Percentiles rank a stretch among this genome's conserved stretches.
Conservation (phyloP, 1,140 invertebrate genomes). For the Apis cerana region DNA sequence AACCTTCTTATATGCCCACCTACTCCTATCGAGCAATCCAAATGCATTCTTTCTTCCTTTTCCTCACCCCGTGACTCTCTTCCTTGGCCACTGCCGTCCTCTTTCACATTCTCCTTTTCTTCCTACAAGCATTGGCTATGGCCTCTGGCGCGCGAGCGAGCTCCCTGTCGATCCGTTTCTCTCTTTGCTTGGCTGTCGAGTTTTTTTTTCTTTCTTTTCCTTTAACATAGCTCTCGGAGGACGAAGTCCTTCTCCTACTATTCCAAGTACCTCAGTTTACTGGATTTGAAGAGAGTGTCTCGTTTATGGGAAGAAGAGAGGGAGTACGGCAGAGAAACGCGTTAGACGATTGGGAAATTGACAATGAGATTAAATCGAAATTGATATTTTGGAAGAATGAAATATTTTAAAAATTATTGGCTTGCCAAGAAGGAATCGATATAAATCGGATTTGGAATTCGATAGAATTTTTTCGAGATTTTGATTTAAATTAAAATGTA, state of each 20-base stretch:
- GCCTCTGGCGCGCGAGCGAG: slow-evolving; percentile 24
- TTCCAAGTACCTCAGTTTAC: background rate
- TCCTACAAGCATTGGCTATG: slow-evolving; percentile 17
- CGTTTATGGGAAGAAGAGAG: background rate
- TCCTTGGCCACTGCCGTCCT: slow-evolving; percentile 42
- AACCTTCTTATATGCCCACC: slow-evolving; percentile 67
- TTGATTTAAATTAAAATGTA: no score
- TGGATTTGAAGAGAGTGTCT: slow-evolving; percentile 2
- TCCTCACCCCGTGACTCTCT: slow-evolving; percentile 42
- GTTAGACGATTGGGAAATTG: background rate
- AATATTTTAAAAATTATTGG: no score
- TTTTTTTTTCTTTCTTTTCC: background rate
- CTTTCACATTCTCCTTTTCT: slow-evolving; percentile 30
- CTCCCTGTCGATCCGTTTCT: slow-evolving; percentile 37
- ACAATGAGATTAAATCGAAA: background rate
- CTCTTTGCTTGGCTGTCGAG: slow-evolving; percentile 17
- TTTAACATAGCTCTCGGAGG: background rate
- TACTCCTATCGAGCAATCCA: slow-evolving; percentile 71
- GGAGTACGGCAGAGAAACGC: slow-evolving; percentile 1
- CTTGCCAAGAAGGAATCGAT: no score
- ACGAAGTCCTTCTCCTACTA: slow-evolving; percentile 32
- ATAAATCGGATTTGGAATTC: no score
- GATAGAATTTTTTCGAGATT: no score
- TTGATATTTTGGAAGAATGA: no score
- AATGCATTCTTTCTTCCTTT: slow-evolving; percentile 68